phyloP scores from a whole-genome alignment of 1,140 invertebrate species.

The Drosophila saltans region DNA sequence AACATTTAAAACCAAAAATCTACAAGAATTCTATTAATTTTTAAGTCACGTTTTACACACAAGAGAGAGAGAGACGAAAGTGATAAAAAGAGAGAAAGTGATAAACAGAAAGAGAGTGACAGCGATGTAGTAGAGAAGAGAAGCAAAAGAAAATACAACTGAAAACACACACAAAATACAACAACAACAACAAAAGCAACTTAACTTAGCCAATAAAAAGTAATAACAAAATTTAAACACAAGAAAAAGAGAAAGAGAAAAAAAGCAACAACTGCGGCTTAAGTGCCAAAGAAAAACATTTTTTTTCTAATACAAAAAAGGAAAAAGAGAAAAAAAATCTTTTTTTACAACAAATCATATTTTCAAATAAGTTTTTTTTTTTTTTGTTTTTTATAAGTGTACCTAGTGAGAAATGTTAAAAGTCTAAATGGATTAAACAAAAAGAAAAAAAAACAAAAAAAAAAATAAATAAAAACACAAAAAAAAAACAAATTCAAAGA shows the following conservation, averaged over 20 bases:
- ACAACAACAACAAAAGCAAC: slow-evolving; percentile 54
- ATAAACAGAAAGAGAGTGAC: slow-evolving; percentile 40
- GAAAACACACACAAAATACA: slow-evolving; percentile 13
- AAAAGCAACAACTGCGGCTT: slow-evolving; percentile 58
- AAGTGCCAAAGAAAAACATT: slow-evolving; percentile 67
- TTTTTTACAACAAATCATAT: slow-evolving; percentile 66
- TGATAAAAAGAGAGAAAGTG: slow-evolving; percentile 57
- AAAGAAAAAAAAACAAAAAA: slow-evolving; percentile 66
- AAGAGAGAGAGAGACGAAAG: slow-evolving; percentile 30
- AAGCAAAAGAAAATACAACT: slow-evolving; percentile 36
- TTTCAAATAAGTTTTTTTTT: slow-evolving; percentile 66
- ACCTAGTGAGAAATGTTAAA: slow-evolving; percentile 82
- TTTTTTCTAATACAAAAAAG: slow-evolving; percentile 56
- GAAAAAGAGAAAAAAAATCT: slow-evolving; percentile 53
- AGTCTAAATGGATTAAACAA: slow-evolving; percentile 75
- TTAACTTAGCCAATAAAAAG: slow-evolving; percentile 73
- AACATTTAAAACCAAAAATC: slow-evolving; percentile 82
- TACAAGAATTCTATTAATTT: slow-evolving; percentile 79
- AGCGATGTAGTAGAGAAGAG: slow-evolving; percentile 30
- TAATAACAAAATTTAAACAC: slow-evolving; percentile 24
- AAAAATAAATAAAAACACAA: slow-evolving; percentile 50
- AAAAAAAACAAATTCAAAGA: slow-evolving; percentile 80
- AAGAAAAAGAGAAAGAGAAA: slow-evolving; percentile 35
- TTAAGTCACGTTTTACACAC: slow-evolving; percentile 78
- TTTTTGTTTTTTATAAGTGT: slow-evolving; percentile 75